Conservation (phyloP, 1,140 invertebrate species). For the Wiebesia pumilae region DNA sequence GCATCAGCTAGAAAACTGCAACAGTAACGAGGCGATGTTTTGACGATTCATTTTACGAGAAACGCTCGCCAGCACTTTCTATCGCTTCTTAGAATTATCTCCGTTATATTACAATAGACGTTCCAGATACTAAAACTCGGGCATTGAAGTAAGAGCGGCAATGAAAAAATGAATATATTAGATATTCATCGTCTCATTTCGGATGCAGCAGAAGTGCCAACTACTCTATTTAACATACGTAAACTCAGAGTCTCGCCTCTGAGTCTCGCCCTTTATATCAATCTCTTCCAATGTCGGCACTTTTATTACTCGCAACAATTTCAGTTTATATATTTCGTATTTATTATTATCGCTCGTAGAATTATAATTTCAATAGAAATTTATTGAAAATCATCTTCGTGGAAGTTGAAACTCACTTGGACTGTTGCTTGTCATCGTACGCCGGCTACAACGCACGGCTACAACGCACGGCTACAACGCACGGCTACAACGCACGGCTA, state of each 20-base stretch:
- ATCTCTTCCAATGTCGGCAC: background rate
- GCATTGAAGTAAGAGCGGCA: background rate
- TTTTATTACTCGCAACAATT: background rate
- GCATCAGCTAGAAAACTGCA: no score
- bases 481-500: background rate
- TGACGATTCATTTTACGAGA: background rate
- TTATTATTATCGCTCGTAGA: background rate
- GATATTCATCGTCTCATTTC: background rate
- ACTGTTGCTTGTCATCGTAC: background rate
- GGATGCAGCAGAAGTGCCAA: background rate
- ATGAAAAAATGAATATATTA: background rate
- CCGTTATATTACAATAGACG: background rate
- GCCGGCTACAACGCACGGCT: background rate
- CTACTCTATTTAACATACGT: background rate
- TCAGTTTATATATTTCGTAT: background rate
- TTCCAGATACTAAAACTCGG: background rate
- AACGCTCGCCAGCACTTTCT: background rate
- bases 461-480: background rate
- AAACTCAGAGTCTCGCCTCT: background rate
- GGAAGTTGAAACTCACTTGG: background rate
- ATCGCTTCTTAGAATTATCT: background rate
- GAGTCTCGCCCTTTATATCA: background rate
- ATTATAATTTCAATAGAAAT: background rate
- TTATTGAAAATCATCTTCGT: conserved; percentile 1
- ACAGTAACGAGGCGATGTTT: background rate